Base-by-base conservation (phyloP, 2,888 invertebrate species). In the Cheilosia soror region DNA sequence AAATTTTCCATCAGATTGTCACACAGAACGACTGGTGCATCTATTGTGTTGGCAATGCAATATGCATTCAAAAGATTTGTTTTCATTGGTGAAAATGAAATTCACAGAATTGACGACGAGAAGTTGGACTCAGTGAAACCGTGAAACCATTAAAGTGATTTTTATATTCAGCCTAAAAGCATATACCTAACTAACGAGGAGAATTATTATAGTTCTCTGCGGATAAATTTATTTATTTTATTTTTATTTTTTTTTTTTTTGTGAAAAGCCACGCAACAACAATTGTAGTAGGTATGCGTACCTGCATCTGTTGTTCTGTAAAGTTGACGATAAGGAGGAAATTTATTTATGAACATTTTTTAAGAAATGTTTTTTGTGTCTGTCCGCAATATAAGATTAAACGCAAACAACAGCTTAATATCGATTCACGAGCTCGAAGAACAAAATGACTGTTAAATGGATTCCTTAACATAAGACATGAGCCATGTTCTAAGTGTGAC, bases 1-100 rank as follows among this genome's bases (percentile, higher is more conserved):
- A 76, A 71, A 68, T 73, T 65, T 77, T 69, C 71, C 76, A 65
- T 71, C 58, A 33, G 77, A 77, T 81, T 71, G 81, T 81, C 81
- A 60, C 71, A 71, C 51, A 65, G 71, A 71, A 49, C 58, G 76
- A 62, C 47, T 55, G 33, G 60, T 81, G 76, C 76, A 81, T 69
- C 69, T 29, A 44, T 60, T 51, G 51, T 55, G 44, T 25, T 72
- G 53, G 15, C 44, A 57, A 33, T 33, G 63, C 42, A 55, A 69
- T 49, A 53, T 60, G 65, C 71, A 76, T 65, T 77, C 77, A 77
- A 76, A 71, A 76, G 80, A 76, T 81, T 76, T 68, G 55, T 75
- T 76, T 63, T 68, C 60, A 73, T 73, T 51, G 44, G 25, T 62
- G 25, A 25, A 25, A 57, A 58, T 57, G 29, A 33, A 55, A 42